Evolutionary conservation across 1,140 invertebrate species (phyloP).

Genomic region (Pinna nobilis): DNA sequence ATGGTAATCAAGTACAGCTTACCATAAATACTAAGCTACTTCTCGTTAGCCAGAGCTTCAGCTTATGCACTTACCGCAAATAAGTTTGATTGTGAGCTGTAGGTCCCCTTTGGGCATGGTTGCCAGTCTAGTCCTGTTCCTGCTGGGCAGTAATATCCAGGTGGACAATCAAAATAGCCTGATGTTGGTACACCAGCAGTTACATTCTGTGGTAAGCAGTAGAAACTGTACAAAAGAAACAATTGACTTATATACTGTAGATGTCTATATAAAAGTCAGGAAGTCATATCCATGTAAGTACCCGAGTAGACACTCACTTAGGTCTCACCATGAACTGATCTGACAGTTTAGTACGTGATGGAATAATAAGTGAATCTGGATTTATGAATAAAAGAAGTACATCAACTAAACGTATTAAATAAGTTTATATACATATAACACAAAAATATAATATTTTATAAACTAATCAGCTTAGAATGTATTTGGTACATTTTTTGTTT

Average conservation of each 20-base stretch:
- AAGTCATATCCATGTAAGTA: too few relatives aligned
- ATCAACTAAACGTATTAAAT: too few relatives aligned
- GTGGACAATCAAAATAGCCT: conserved; percentile 67
- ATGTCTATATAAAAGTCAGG: neutral
- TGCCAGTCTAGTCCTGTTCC: conserved; percentile 69
- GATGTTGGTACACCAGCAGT: conserved; percentile 56
- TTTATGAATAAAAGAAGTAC: too few relatives aligned
- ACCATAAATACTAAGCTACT: neutral
- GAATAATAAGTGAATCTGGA: too few relatives aligned
- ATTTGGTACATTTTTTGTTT: too few relatives aligned
- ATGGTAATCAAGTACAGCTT: too few relatives aligned
- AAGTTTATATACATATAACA: too few relatives aligned
- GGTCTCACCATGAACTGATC: too few relatives aligned
- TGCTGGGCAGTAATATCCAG: conserved; percentile 67
- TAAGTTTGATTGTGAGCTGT: conserved; percentile 61
- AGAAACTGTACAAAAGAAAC: conserved; percentile 55
- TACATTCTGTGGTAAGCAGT: conserved; percentile 66
- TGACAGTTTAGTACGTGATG: too few relatives aligned
- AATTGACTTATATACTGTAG: neutral
- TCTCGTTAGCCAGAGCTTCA: neutral
- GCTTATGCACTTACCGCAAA: conserved; percentile 53
- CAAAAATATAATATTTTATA: too few relatives aligned
- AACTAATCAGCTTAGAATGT: too few relatives aligned
- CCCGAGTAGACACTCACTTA: too few relatives aligned
- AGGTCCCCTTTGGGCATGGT: conserved; percentile 69